Evolutionary conservation across 2,797 vertebrate genomes (phyloP).

Genomic region (Galaxias olidus): DNA sequence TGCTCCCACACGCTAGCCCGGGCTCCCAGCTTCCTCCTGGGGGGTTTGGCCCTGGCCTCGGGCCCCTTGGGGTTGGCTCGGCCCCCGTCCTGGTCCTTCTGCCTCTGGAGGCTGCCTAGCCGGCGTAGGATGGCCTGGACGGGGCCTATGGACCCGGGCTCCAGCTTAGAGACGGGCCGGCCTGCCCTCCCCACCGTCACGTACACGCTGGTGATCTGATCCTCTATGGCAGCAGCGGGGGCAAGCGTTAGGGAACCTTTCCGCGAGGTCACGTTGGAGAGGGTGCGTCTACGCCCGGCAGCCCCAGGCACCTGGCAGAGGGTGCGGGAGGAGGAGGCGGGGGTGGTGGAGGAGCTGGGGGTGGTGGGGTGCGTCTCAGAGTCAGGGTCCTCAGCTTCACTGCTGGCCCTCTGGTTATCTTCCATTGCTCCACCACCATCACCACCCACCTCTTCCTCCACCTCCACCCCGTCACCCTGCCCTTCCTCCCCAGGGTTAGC

Average conservation of each 20-base stretch:
- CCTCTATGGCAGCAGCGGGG: constrained; percentile 56
- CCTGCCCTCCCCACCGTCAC: constrained; percentile 82
- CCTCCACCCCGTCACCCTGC: constrained; percentile 29
- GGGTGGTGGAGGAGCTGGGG: constrained; percentile 21
- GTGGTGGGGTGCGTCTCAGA: constrained; percentile 37
- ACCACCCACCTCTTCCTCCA: constrained; percentile 52
- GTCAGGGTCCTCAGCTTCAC: constrained; percentile 56
- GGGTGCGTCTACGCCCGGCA: constrained; percentile 61
- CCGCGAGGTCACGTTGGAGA: constrained; percentile 64
- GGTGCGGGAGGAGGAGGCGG: constrained; percentile 23
- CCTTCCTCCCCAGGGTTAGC: constrained; percentile 47
- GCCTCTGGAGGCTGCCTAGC: constrained; percentile 86
- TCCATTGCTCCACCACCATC: constrained; percentile 42
- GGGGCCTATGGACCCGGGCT: constrained; percentile 70
- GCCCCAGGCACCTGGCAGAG: constrained; percentile 54
- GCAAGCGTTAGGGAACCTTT: constrained; percentile 62
- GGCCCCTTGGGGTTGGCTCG: constrained; percentile 48
- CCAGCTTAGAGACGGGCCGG: constrained; percentile 58
- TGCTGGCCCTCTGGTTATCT: constrained; percentile 47
- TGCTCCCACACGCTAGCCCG: constrained; percentile 73
- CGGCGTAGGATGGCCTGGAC: constrained; percentile 85
- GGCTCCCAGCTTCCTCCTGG: constrained; percentile 77
- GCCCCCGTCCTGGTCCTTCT: constrained; percentile 65
- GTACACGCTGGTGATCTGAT: constrained; percentile 86
- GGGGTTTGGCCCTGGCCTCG: constrained; percentile 82